Percentiles rank a stretch among this genome's conserved stretches.
Conservation (phyloP, 2,797 vertebrate species). For the Clarias laeviceps region DNA sequence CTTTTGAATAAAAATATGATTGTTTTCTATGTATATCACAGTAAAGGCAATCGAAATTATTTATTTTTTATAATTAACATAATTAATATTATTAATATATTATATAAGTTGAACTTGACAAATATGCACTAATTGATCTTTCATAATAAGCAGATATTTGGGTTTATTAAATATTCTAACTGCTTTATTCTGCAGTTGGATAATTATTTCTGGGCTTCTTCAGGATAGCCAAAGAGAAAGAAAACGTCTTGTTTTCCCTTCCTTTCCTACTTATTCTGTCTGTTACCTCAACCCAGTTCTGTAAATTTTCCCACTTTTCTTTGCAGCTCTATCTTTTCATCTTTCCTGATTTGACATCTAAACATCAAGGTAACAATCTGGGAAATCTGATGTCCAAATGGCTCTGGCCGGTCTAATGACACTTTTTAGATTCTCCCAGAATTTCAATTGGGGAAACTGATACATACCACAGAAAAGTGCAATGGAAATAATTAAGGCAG, state of each 20-base stretch:
- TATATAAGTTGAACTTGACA: not conserved
- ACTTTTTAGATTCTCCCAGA: slow-evolving; percentile 22
- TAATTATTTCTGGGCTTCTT: not conserved
- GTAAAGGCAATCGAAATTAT: not conserved
- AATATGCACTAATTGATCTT: not conserved
- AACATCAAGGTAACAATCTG: not conserved
- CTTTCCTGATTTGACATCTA: not conserved
- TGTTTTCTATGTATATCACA: not conserved
- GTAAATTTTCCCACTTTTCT: not conserved
- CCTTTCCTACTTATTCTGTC: not conserved
- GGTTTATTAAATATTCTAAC: no score
- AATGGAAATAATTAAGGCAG: slow-evolving; percentile 58
- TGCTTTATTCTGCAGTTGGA: not conserved
- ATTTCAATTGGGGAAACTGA: not conserved
- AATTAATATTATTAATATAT: not conserved
- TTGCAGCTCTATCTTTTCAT: not conserved
- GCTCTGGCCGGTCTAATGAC: slow-evolving; percentile 32
- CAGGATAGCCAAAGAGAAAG: not conserved
- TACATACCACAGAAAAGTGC: slow-evolving; percentile 32
- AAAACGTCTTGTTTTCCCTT: not conserved
- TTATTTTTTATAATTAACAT: not conserved
- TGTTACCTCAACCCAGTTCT: not conserved
- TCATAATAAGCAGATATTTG: not conserved
- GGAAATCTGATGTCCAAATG: slow-evolving; percentile 41
- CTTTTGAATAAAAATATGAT: no score